These are phyloP conservation scores for Brachionus plicatilis DNA, from an alignment of 1,140 invertebrate species.

Conservation along the genomic window DNA sequence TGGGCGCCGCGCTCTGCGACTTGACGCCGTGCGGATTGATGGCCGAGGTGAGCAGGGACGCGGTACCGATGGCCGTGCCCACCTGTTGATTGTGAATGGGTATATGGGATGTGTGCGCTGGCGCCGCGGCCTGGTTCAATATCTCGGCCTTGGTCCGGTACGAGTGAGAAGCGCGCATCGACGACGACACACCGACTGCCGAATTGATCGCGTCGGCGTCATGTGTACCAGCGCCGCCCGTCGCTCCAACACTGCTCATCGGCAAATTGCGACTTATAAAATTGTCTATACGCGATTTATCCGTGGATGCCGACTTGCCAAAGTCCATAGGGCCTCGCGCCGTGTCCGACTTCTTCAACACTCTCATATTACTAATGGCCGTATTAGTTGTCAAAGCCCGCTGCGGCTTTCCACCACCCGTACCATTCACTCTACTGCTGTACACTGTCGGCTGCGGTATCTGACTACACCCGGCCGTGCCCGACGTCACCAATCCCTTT, in stretches of 20 bases:
- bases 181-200: not conserved
- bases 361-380: not conserved
- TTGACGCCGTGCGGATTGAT: not conserved
- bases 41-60: not conserved
- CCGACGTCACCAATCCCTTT: too few relatives aligned
- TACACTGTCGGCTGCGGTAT: not conserved
- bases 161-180: not conserved
- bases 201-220: not conserved
- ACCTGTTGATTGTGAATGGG: constrained; percentile 17
- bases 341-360: constrained; percentile 21
- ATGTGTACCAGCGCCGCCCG: not conserved
- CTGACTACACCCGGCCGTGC: not conserved
- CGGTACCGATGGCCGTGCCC: not conserved
- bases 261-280: not conserved
- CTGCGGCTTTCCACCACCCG: not conserved
- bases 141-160: constrained; percentile 5
- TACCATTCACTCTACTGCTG: too few relatives aligned
- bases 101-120: not conserved
- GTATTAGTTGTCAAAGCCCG: not conserved
- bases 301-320: not conserved
- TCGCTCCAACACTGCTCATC: not conserved
- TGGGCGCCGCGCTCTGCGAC: not conserved
- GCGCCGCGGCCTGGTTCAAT: not conserved
- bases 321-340: constrained; percentile 15
- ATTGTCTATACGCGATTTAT: not conserved